Evolutionary conservation across 2,888 invertebrate genomes (phyloP).

Genomic region (Pseudanteris insignis): DNA sequence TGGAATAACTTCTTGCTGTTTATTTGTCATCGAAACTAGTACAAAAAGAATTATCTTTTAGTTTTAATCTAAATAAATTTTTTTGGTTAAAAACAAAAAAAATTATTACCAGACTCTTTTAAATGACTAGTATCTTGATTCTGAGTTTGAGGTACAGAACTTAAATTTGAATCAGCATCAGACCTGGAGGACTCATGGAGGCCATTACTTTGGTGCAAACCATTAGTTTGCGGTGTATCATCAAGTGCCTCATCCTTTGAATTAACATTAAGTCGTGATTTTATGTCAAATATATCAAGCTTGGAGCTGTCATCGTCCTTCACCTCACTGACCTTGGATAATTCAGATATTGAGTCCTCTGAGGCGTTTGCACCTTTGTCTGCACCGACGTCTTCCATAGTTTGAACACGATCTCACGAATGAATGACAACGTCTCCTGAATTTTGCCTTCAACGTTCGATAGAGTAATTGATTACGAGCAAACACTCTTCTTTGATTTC

Average conservation of each 20-base stretch:
- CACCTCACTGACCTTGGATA: slow-evolving; percentile 8
- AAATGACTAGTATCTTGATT: slow-evolving; percentile 61
- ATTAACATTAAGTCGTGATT: slow-evolving; percentile 56
- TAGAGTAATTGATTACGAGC: too few relatives aligned
- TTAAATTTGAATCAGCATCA: slow-evolving; percentile 45
- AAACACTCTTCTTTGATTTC: too few relatives aligned
- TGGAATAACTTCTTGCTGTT: too few relatives aligned
- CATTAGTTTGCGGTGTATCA: slow-evolving; percentile 55
- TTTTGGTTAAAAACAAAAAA: too few relatives aligned
- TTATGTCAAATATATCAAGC: slow-evolving; percentile 55
- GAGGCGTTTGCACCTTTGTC: slow-evolving; percentile 1
- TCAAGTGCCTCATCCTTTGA: slow-evolving; percentile 46
- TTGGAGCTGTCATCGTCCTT: neutral
- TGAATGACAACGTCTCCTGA: too few relatives aligned
- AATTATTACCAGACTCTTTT: slow-evolving; percentile 53
- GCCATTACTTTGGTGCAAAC: slow-evolving; percentile 59
- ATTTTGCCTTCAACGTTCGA: too few relatives aligned
- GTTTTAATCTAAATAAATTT: too few relatives aligned
- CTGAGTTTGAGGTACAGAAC: slow-evolving; percentile 48
- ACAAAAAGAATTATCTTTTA: too few relatives aligned
- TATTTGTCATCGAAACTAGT: too few relatives aligned
- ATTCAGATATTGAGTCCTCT: neutral
- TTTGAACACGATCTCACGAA: neutral
- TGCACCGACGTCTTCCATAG: slow-evolving; percentile 6
- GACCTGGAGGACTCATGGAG: slow-evolving; percentile 53